Evolutionary conservation across 2,113 vertebrate species (phyloP), one percentile per base, ranked within the genome.

Genomic region (Corythornis cristatus): DNA sequence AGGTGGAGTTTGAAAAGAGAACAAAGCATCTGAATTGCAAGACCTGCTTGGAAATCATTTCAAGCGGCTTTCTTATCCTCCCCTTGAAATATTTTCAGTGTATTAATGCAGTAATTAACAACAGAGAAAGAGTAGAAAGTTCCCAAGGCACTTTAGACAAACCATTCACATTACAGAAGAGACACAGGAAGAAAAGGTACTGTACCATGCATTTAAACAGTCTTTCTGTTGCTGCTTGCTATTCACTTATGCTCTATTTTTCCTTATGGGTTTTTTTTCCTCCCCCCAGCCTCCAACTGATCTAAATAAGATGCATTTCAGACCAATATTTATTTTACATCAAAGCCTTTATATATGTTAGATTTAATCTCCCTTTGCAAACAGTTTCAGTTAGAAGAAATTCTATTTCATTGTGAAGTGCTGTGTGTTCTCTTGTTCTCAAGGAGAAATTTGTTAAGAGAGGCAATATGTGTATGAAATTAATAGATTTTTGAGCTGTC

Each of bases 41-140:
- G 40, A 33, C 16, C 50, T 80, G 15, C 31, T 56, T 79, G 66
- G 46, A 92, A 91, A 96, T 88, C 83, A 96, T 82, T 96, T 94
- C 48, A 40, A 89, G 45, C 51, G 83, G 19, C 46, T 53, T 76
- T 6, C 5, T 11, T 3, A 33, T 88, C 62, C 48, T 87, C 19
- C 33, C 12, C 15, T 72, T 61, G 71, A 79, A 74, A 61, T 35
- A 68, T 80, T 94, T 94, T 93, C 93, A 91, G 54, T 88, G 40
- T 92, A 95, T 93, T 92, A 93, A 88, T 91, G 79, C 60, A 88
- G 88, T 85, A 96, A 97, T 97, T 97, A 97, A 75, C 50, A 62
- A 66, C 26, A 73, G 45, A 45, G 29, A 93, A 83, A 89, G 58
- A 92, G 40, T 22, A 54, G 18, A 90, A 86, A 42, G 50, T 82